Evolutionary conservation across 2,888 invertebrate species (phyloP).

Genomic region (Amphipoea lucens): DNA sequence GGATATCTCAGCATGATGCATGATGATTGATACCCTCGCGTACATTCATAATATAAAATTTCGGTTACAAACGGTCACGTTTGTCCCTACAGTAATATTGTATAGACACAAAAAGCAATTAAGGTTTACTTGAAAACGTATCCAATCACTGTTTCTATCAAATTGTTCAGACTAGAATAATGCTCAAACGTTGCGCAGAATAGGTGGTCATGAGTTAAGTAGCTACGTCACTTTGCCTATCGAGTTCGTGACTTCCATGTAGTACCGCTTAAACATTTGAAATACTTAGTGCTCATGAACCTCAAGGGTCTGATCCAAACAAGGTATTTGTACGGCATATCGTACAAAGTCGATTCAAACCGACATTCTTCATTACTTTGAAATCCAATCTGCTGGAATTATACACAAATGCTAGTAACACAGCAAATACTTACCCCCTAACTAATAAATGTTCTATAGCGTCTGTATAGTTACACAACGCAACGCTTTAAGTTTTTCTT

Average conservation of each 20-base stretch:
- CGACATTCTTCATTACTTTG: conserved; percentile 31
- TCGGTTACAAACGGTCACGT: not conserved
- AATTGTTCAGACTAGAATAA: not conserved
- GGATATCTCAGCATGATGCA: not conserved
- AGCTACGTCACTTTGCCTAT: too few species aligned
- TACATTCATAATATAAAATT: not conserved
- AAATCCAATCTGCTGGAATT: conserved; percentile 11
- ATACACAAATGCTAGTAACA: not conserved
- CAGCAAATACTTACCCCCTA: not conserved
- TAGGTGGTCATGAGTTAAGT: too few species aligned
- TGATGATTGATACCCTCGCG: not conserved
- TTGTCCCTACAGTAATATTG: not conserved
- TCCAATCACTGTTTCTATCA: not conserved
- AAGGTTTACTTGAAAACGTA: not conserved
- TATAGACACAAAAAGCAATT: not conserved
- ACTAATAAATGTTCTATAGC: too few species aligned
- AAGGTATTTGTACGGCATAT: not conserved
- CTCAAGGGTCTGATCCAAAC: conserved; percentile 20
- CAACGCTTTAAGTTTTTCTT: too few species aligned
- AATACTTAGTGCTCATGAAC: conserved; percentile 13
- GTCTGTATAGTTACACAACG: too few species aligned
- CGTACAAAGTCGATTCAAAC: conserved; percentile 25
- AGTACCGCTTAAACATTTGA: not conserved
- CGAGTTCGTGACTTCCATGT: too few species aligned
- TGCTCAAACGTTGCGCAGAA: too few species aligned